Evolutionary conservation across 2,888 invertebrate species (phyloP).

Genomic region (Nomada fabriciana): DNA sequence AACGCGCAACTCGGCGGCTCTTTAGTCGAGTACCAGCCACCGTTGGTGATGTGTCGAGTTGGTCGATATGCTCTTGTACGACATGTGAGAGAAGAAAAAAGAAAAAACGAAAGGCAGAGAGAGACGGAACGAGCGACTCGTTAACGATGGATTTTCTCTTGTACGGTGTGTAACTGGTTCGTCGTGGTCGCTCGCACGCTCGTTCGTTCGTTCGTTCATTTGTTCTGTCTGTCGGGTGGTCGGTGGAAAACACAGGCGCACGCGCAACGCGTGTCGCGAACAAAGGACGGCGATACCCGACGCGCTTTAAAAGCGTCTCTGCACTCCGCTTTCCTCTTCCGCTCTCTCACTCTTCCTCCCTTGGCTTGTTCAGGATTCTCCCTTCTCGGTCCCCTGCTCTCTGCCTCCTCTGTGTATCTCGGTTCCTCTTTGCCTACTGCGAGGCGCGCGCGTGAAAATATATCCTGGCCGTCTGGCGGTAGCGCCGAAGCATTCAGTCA

Average conservation of each 20-base stretch:
- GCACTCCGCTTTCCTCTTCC: slow-evolving; percentile 6
- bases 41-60: slow-evolving; percentile 66
- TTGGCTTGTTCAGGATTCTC: neutral
- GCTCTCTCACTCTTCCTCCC: neutral
- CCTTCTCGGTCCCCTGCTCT: neutral
- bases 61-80: slow-evolving; percentile 37
- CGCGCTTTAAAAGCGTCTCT: slow-evolving; percentile 62
- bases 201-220: neutral
- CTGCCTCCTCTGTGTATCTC: slow-evolving; percentile 7
- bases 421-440: slow-evolving; percentile 13
- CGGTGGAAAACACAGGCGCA: slow-evolving; percentile 53
- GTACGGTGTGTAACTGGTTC: slow-evolving; percentile 59
- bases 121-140: slow-evolving; percentile 47
- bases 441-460: slow-evolving; percentile 69
- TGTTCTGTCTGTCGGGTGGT: neutral
- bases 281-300: slow-evolving; percentile 50
- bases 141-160: slow-evolving; percentile 67
- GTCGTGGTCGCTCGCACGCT: slow-evolving; percentile 26
- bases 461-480: slow-evolving; percentile 67
- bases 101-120: slow-evolving; percentile 29
- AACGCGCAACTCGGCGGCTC: slow-evolving; percentile 54
- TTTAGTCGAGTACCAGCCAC: slow-evolving; percentile 73
- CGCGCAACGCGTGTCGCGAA: slow-evolving; percentile 56
- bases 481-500: slow-evolving; percentile 74
- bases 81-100: slow-evolving; percentile 48